These are phyloP conservation scores for Riptortus pedestris DNA, from an alignment of 1,140 invertebrate genomes.

Conservation along the genomic window DNA sequence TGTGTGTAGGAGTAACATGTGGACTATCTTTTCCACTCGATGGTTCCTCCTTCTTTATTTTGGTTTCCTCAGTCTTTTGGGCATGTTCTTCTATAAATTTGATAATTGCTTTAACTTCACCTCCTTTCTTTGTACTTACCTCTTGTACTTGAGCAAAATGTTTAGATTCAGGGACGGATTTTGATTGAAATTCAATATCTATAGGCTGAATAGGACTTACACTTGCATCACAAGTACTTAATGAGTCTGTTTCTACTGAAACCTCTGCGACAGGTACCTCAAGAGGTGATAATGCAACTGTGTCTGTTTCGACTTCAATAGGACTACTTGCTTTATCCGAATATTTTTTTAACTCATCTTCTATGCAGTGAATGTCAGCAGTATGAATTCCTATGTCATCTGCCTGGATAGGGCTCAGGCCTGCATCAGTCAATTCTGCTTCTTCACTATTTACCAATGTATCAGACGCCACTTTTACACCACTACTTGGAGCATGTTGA, in stretches of 20 bases:
- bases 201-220: constrained; percentile 37
- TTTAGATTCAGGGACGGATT: constrained; percentile 25
- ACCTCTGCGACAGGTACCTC: constrained; percentile 41
- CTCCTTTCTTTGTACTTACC: constrained; percentile 28
- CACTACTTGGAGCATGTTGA: constrained; percentile 30
- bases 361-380: constrained; percentile 34
- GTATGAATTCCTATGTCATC: constrained; percentile 38
- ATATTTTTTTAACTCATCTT: constrained; percentile 37
- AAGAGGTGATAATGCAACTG: constrained; percentile 36
- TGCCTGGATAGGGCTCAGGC: constrained; percentile 43
- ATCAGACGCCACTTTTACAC: constrained; percentile 38
- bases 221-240: constrained; percentile 41
- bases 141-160: constrained; percentile 26
- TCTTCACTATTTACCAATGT: constrained; percentile 41
- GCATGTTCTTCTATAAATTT: constrained; percentile 39
- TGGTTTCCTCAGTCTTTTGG: constrained; percentile 28
- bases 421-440: constrained; percentile 44
- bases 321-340: constrained; percentile 41
- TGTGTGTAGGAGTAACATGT: constrained; percentile 25
- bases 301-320: constrained; percentile 36
- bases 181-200: background rate
- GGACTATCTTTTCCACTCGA: constrained; percentile 3
- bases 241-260: constrained; percentile 40
- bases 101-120: constrained; percentile 41
- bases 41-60: constrained; percentile 14